A percentile compares a stretch with the other conserved stretches of the same genome.
These are phyloP conservation scores for Tragelaphus eurycerus DNA, from an alignment of 2,797 vertebrate genomes.

Conservation along the genomic window DNA sequence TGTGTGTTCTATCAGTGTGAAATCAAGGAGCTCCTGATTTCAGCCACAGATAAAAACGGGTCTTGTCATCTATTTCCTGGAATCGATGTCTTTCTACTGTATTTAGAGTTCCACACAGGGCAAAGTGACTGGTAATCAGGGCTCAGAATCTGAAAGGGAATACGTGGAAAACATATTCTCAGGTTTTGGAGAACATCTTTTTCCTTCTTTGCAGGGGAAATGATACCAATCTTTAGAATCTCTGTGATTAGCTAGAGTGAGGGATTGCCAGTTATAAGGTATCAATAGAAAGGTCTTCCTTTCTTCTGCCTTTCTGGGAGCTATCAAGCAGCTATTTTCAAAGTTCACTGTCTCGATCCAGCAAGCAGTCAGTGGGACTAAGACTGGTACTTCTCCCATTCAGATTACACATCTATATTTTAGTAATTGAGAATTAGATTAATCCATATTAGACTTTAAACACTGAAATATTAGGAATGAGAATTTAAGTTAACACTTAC, in stretches of 20 bases:
- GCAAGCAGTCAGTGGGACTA: background rate
- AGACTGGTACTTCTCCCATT: constrained; percentile 21
- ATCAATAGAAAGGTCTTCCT: background rate
- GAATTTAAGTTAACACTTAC: constrained; percentile 62
- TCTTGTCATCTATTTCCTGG: background rate
- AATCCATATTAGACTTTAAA: constrained; percentile 63
- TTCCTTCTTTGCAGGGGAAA: background rate
- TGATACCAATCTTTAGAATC: background rate
- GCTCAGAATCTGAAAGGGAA: background rate
- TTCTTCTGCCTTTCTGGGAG: background rate
- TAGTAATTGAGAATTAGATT: constrained; percentile 56
- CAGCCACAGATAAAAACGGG: background rate
- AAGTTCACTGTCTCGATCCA: background rate
- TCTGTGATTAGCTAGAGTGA: background rate
- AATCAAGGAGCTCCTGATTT: background rate
- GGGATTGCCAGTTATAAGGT: background rate
- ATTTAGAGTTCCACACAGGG: background rate
- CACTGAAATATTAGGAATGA: constrained; percentile 59
- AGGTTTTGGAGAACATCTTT: background rate
- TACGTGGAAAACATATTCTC: background rate
- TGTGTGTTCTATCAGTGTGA: background rate
- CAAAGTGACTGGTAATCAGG: background rate
- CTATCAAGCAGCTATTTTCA: background rate
- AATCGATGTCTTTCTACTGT: background rate
- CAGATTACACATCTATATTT: constrained; percentile 59